Percentiles rank a stretch among this genome's conserved stretches.
phyloP scores from a whole-genome alignment of 2,113 vertebrate genomes.

The Proteles cristata region DNA sequence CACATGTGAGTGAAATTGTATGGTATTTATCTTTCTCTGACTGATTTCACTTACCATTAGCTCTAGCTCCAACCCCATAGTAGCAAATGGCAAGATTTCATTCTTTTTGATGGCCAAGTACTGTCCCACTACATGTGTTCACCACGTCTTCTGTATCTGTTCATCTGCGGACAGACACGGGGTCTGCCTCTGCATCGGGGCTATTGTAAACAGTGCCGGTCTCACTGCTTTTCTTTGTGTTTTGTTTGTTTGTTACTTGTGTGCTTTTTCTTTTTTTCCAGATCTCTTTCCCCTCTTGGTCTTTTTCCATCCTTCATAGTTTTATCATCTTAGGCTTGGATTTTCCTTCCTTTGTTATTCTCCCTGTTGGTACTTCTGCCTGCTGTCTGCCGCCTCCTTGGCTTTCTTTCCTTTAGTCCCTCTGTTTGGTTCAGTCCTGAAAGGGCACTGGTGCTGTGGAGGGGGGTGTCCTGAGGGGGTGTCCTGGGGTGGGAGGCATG shows the following conservation, averaged over 20 bases:
- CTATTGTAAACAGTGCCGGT: background rate
- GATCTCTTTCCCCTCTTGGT: background rate
- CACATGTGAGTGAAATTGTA: background rate
- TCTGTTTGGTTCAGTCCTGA: background rate
- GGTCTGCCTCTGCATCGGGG: background rate
- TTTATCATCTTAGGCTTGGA: background rate
- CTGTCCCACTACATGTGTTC: rapidly evolving
- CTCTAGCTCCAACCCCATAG: background rate
- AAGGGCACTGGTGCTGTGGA: background rate
- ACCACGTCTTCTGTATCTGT: background rate
- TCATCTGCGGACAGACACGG: rapidly evolving
- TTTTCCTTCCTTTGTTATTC: background rate
- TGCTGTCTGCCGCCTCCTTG: background rate
- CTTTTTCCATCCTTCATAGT: background rate
- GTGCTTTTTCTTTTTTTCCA: background rate
- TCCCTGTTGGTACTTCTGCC: background rate
- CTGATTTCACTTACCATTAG: background rate
- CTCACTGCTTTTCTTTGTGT: background rate
- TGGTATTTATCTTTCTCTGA: background rate
- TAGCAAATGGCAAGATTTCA: background rate
- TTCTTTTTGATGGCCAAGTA: background rate
- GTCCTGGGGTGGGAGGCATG: background rate
- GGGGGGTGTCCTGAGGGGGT: no score
- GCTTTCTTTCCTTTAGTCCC: background rate
- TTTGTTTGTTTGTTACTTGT: background rate